Conservation (phyloP, 2,113 vertebrate species). For the Phasianus colchicus region DNA sequence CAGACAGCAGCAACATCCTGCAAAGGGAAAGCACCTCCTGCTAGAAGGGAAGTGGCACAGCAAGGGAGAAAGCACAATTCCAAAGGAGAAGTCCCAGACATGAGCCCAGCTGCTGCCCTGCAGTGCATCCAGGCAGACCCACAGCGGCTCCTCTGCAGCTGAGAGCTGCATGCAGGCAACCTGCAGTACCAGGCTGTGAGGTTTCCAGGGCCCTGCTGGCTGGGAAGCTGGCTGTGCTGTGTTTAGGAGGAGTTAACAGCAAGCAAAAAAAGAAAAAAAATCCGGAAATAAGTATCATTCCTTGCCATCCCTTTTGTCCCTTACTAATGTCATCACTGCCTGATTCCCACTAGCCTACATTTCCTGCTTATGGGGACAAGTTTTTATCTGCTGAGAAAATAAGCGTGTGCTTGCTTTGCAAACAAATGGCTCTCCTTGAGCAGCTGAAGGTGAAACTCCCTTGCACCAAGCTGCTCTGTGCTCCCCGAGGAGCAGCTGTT, state of each 20-base stretch:
- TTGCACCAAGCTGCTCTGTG: fast-evolving
- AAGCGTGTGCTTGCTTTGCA: fast-evolving
- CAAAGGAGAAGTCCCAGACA: neutral
- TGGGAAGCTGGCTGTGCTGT: neutral
- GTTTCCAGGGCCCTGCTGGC: neutral
- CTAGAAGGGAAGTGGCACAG: neutral
- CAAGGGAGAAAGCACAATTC: slow-evolving; percentile 4
- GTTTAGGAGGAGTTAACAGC: neutral
- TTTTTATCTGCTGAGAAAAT: neutral
- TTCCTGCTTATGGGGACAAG: neutral
- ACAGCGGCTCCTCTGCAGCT: neutral
- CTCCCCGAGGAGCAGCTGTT: neutral
- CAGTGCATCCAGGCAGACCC: neutral
- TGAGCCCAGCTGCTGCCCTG: no score
- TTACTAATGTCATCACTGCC: neutral
- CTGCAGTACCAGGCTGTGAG: neutral
- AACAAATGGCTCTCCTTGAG: fast-evolving
- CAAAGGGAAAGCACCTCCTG: slow-evolving; percentile 22
- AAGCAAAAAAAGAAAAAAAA: neutral
- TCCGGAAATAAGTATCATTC: fast-evolving
- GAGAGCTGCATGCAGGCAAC: neutral
- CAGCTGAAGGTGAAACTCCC: neutral
- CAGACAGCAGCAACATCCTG: neutral
- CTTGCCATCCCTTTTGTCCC: no score
- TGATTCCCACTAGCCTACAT: neutral